Evolutionary conservation across 2,888 invertebrate genomes (phyloP).

Genomic region (Trilocha varians): DNA sequence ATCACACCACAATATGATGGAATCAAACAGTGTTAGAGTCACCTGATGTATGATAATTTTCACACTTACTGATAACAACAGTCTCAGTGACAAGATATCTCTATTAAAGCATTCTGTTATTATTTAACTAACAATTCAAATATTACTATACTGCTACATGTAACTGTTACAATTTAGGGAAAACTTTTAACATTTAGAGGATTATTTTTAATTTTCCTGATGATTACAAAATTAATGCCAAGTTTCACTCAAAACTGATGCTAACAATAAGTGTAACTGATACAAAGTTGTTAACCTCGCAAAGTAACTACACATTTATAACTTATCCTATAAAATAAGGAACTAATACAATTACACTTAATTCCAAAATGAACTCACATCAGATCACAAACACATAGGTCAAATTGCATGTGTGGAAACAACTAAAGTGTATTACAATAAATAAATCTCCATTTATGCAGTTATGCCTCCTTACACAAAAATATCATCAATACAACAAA

Average conservation of each 20-base stretch:
- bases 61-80: slow-evolving; percentile 58
- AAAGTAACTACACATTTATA: slow-evolving; percentile 29
- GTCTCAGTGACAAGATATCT: slow-evolving; percentile 56
- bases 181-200: slow-evolving; percentile 23
- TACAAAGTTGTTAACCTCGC: slow-evolving; percentile 29
- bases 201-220: slow-evolving; percentile 39
- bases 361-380: slow-evolving; percentile 60
- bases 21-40: slow-evolving; percentile 14
- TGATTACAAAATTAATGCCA: no score
- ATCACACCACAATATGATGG: slow-evolving; percentile 30
- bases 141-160: no score
- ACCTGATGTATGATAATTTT: neutral
- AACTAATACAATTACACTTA: slow-evolving; percentile 66
- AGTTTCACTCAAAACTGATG: slow-evolving; percentile 40
- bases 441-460: slow-evolving; percentile 66
- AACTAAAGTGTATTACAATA: slow-evolving; percentile 58
- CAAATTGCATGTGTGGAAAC: slow-evolving; percentile 64
- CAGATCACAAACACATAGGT: slow-evolving; percentile 68
- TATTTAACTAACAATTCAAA: no score
- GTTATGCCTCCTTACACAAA: slow-evolving; percentile 48
- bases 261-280: slow-evolving; percentile 50
- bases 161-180: slow-evolving; percentile 20
- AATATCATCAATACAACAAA: slow-evolving; percentile 67
- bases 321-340: slow-evolving; percentile 64
- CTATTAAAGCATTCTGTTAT: slow-evolving; percentile 33